Base-by-base conservation (phyloP, 2,888 invertebrate genomes). In the Lithosia quadra region DNA sequence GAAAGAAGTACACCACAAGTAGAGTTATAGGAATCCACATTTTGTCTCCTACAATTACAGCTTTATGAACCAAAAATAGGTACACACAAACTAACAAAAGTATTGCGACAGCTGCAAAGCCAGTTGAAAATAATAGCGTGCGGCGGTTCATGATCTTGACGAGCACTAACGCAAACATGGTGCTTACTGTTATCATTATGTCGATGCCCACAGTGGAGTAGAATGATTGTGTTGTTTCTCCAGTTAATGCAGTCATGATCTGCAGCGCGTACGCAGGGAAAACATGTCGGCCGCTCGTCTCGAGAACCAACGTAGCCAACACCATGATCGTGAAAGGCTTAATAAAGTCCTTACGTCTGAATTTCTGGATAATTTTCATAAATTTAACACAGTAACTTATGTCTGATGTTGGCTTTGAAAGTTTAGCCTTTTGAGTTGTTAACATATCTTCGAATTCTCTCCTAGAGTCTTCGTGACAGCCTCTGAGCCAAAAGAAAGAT, bases 401-500 rank as follows among this genome's bases (percentile, higher is more conserved):
- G 8, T 57, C 60, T 13, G 13, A 2, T 63, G 55, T 70, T 3
- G 66, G 65, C 34, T 68, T 68, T 4, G 65, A 66, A 49, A 61
- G 21, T 43, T 68, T 61, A 9, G 68, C 71, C 61, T 65, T 81
- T n/a, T 81, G 79, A 0, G 78, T 74, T 65, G 69, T 72, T 5
- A 81, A 61, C 3, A 76, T 73, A 0, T 66, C 68, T 65, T 66
- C 56, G 10, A 79, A 66, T 72, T 91, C 33, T 87, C 86, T 8
- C 81, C 78, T 22, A 86, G 90, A 24, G 88, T 91, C 71, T 91
- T 95, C 53, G 90, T 15, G 70, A 1, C 84, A 78, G 1, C 96
- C 96, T 72, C 96, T 87, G 60, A 95, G 91, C 89, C 93, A 95
- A 62, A 91, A 89, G 33, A 96, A 95, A 0, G 73, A 60, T 34